Conservation (phyloP, 2,888 invertebrate genomes). For the Oscheius myriophilus region DNA sequence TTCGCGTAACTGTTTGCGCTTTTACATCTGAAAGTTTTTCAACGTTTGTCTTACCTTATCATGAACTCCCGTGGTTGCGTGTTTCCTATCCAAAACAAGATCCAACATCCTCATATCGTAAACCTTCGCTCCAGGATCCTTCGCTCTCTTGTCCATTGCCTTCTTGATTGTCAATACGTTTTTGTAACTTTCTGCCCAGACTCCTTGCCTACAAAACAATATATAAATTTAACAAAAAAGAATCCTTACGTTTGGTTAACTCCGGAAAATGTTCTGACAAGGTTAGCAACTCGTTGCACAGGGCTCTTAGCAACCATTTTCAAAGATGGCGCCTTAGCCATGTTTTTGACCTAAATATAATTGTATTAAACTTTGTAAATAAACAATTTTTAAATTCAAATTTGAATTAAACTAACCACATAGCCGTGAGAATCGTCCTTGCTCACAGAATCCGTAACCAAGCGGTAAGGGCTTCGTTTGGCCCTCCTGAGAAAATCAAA, state of each 20-base stretch:
- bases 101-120: conserved; percentile 66
- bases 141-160: conserved; percentile 46
- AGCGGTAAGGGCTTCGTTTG: conserved; percentile 48
- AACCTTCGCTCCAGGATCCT: conserved; percentile 58
- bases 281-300: conserved; percentile 33
- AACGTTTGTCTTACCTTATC: conserved; percentile 31
- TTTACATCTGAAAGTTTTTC: no score
- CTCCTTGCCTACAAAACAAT: conserved; percentile 8
- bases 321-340: conserved; percentile 40
- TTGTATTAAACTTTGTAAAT: neutral
- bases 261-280: conserved; percentile 28
- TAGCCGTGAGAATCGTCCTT: conserved; percentile 46
- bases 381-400: no score
- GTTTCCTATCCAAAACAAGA: conserved; percentile 52
- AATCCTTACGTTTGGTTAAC: conserved; percentile 19
- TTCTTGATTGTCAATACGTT: conserved; percentile 53
- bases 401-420: neutral
- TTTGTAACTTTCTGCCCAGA: conserved; percentile 61
- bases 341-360: conserved; percentile 30
- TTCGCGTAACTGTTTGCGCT: no score
- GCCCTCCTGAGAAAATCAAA: conserved; percentile 14
- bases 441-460: conserved; percentile 44
- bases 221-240: neutral
- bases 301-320: conserved; percentile 26
- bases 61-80: conserved; percentile 16